Conservation (phyloP, 2,113 vertebrate genomes). For the Grus americana region DNA sequence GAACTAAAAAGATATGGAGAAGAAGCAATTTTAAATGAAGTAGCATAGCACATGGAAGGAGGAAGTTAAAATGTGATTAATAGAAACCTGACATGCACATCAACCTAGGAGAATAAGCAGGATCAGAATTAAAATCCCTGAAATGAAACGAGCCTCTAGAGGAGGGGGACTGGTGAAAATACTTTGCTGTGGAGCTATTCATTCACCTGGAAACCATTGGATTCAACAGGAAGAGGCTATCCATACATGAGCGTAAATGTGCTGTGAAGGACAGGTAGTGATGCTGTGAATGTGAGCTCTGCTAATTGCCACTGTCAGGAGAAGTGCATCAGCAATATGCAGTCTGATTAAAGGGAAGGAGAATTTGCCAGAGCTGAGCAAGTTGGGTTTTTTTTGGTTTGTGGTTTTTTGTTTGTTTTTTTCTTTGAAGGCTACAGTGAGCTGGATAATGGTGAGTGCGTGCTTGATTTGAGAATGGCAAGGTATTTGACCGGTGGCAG, state of each 20-base stretch:
- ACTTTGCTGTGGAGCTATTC: not conserved
- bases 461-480: not conserved
- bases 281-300: not conserved
- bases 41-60: not conserved
- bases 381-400: too few species aligned
- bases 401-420: too few species aligned
- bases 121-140: not conserved
- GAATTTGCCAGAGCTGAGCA: not conserved
- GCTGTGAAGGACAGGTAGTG: not conserved
- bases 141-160: not conserved
- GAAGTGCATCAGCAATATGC: not conserved
- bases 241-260: fast-evolving
- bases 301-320: not conserved
- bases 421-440: not conserved
- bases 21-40: not conserved
- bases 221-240: not conserved
- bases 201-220: not conserved
- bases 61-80: not conserved
- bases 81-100: not conserved
- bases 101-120: not conserved
- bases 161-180: not conserved
- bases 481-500: not conserved
- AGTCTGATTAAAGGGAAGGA: not conserved
- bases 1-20: not conserved
- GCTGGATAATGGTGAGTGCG: not conserved